Conservation (phyloP, 2,888 invertebrate genomes). For the Aphodius granarius region DNA sequence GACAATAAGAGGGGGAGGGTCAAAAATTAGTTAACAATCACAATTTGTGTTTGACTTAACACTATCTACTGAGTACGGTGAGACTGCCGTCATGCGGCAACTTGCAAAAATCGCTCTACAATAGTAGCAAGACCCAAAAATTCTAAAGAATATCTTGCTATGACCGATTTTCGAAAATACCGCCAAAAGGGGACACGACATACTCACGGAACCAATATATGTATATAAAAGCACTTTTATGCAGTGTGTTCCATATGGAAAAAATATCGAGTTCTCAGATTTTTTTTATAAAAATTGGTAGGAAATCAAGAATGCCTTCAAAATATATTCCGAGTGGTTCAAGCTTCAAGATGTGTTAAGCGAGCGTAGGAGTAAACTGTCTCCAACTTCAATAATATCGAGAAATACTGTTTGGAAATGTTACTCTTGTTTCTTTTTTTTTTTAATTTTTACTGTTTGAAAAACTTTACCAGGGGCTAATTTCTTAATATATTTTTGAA, state of each 20-base stretch:
- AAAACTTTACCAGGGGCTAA: no score
- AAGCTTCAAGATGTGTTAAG: no score
- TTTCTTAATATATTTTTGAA: no score
- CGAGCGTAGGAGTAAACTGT: no score
- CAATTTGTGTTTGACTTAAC: conserved; percentile 5
- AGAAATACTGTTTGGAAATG: neutral
- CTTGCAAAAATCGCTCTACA: conserved; percentile 52
- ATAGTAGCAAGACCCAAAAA: conserved; percentile 49
- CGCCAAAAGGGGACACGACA: neutral
- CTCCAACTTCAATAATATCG: no score
- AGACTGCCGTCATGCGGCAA: neutral
- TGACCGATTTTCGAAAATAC: conserved; percentile 38
- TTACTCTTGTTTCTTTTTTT: no score
- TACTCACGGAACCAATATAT: conserved; percentile 2
- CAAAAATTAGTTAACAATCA: conserved; percentile 13
- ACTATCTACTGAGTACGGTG: neutral
- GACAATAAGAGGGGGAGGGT: neutral
- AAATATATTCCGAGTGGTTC: no score
- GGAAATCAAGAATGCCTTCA: no score
- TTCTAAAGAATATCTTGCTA: conserved; percentile 45
- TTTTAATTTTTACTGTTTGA: no score
- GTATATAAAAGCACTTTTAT: conserved; percentile 31
- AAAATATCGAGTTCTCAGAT: neutral
- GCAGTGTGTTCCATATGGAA: conserved; percentile 2
- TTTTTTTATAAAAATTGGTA: neutral